Base-by-base conservation (phyloP, 64 coral and sea anemone genomes). In the Stichodactyla mertensii region DNA sequence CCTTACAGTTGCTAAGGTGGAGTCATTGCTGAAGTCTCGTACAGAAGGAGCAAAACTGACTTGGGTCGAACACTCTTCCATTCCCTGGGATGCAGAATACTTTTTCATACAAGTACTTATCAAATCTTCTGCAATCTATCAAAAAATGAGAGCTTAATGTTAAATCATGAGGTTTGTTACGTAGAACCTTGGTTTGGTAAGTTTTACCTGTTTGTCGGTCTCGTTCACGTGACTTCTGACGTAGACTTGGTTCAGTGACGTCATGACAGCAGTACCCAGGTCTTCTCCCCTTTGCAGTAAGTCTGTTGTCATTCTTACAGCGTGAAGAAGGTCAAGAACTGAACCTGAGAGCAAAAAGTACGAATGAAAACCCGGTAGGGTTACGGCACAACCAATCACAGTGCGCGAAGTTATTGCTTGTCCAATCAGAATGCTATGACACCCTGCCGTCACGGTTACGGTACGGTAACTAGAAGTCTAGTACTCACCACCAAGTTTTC, bases 161-260 rank as follows among this genome's bases (percentile, higher is more conserved):
- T 45, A 45, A 45, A 45, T 45, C 36, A 45, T 45, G 3, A 0
- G 36, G 36, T 45, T 45, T 45, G 36, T 45, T 45, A 45, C 1
- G 36, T 45, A 45, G 36, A 45, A 1, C 0, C 1, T 45, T 45
- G 36, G 36, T 45, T 45, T 45, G 36, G 36, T 1, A 45, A 45
- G 36, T 45, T 16, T 1, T 26, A 92, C 85, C 90, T 87, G 90
- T 82, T 83, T 92, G 22, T 74, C 86, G 18, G 20, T 67, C 9
- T 83, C 85, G 70, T 64, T 87, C 16, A 60, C 36, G 14, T 77
- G 88, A 87, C 31, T 90, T 59, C 88, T 54, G 22, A 57, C 88
- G 66, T 94, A 90, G 64, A 94, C 88, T 79, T 94, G 92, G 8
- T 78, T 87, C 2, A 94, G 52, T 51, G 92, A 82, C 52, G 85